phyloP scores from a whole-genome alignment of 2,888 invertebrate species.

The Tryphoninae sp. region DNA sequence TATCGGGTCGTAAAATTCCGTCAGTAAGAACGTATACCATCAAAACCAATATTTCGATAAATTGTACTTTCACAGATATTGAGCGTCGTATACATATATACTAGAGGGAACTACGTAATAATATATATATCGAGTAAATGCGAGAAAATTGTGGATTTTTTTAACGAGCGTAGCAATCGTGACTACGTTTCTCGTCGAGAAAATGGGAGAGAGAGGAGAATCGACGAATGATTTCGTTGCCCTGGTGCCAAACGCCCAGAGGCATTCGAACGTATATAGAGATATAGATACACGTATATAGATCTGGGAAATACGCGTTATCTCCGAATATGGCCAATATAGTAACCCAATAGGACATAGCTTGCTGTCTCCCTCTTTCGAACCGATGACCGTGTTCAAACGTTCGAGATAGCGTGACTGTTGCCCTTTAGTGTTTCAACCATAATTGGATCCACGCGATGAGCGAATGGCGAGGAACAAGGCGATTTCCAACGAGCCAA shows the following conservation, averaged over 20 bases:
- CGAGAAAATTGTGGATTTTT: not conserved
- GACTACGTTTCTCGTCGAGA: conserved; percentile 24
- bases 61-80: not conserved
- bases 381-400: not conserved
- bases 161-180: conserved; percentile 39
- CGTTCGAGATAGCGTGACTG: conserved; percentile 69
- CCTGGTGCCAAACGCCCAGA: conserved; percentile 64
- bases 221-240: conserved; percentile 54
- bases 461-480: conserved; percentile 75
- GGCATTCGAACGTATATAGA: conserved; percentile 45
- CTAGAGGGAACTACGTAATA: not conserved
- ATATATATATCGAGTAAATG: conserved; percentile 6
- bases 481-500: conserved; percentile 69
- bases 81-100: not conserved
- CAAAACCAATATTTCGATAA: not conserved
- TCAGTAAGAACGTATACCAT: not conserved
- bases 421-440: conserved; percentile 75
- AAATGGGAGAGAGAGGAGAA: conserved; percentile 6
- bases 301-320: conserved; percentile 74
- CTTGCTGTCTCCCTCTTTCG: conserved; percentile 35
- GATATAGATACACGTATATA: not conserved
- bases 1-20: conserved; percentile 15
- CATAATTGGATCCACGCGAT: conserved; percentile 78
- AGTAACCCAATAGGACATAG: conserved; percentile 62
- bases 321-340: conserved; percentile 80